Conservation (phyloP, 2,797 vertebrate species). For the Alcedo quadribrachys region DNA sequence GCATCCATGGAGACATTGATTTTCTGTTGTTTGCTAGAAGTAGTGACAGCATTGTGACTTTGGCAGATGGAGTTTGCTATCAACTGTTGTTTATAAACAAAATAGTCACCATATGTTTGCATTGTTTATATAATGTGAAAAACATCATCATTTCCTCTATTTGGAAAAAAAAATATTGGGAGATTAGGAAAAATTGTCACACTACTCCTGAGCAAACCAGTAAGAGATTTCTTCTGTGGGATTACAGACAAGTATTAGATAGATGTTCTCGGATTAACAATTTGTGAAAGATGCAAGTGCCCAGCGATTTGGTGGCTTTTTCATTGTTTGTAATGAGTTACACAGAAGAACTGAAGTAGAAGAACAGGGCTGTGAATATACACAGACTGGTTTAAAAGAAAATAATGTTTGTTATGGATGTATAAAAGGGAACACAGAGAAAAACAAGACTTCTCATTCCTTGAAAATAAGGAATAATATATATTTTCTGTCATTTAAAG, state of each 20-base stretch:
- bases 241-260: not conserved
- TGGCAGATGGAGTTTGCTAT: conserved; percentile 60
- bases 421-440: not conserved
- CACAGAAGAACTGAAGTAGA: not conserved
- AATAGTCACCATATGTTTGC: conserved; percentile 67
- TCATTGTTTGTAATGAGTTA: not conserved
- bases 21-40: conserved; percentile 58
- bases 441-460: not conserved
- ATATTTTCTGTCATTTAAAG: not conserved
- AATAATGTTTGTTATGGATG: not conserved
- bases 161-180: conserved; percentile 7
- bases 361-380: not conserved
- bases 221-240: not conserved
- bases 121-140: conserved; percentile 62
- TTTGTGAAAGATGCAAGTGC: not conserved
- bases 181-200: not conserved
- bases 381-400: not conserved
- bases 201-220: not conserved
- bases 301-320: not conserved
- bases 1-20: conserved; percentile 44
- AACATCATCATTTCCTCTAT: conserved; percentile 13
- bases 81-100: conserved; percentile 67
- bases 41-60: conserved; percentile 42
- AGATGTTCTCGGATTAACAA: not conserved
- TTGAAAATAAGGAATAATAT: not conserved